A percentile compares a stretch with the other conserved stretches of the same genome.
These are phyloP conservation scores for Acinonyx jubatus DNA, from an alignment of 2,113 vertebrate genomes.

Conservation along the genomic window DNA sequence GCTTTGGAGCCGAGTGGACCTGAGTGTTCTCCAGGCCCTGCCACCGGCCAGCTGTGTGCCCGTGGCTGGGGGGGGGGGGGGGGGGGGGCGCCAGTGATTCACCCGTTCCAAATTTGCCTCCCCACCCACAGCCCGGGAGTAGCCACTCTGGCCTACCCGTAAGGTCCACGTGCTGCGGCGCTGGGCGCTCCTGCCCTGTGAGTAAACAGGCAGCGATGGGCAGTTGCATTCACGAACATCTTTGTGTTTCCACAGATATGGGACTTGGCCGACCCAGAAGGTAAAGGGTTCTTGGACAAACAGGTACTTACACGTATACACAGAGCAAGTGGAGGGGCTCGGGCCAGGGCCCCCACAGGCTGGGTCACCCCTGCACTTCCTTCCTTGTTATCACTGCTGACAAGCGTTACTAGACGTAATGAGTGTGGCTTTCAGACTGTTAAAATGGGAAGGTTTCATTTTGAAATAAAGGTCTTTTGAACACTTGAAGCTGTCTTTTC, in stretches of 20 bases:
- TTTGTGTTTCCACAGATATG: constrained; percentile 91
- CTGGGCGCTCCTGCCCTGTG: neutral
- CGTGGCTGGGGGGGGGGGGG: accelerated
- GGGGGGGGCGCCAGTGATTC: neutral
- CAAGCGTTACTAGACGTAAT: neutral
- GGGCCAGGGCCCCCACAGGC: neutral
- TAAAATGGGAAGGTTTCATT: neutral
- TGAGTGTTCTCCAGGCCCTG: neutral
- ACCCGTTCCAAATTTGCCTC: neutral
- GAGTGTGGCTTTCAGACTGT: neutral
- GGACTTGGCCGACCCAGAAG: constrained; percentile 98
- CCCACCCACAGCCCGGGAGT: neutral
- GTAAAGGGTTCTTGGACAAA: constrained; percentile 98
- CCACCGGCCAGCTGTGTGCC: neutral
- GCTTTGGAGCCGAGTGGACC: neutral
- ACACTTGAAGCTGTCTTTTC: neutral
- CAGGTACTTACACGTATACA: constrained; percentile 86
- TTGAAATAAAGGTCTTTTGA: neutral
- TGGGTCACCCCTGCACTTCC: neutral
- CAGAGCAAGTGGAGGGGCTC: neutral
- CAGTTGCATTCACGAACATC: neutral
- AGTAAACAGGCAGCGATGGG: neutral
- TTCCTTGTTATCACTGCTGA: neutral
- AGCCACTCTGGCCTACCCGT: neutral
- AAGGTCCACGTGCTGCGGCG: neutral